Conservation (phyloP, 1,140 invertebrate species). For the Calosoma granatense region DNA sequence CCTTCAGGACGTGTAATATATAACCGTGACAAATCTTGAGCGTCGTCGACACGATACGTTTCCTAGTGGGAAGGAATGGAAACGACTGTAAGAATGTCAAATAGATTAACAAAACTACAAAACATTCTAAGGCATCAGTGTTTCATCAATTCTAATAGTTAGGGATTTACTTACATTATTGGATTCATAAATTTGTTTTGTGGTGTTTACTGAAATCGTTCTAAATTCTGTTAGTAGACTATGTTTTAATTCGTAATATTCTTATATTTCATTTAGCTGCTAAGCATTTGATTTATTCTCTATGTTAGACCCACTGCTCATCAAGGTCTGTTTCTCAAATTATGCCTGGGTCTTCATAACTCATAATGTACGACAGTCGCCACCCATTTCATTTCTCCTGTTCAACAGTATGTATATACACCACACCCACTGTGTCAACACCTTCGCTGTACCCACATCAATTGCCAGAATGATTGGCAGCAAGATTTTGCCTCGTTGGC, state of each 20-base stretch:
- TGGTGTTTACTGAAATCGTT: too few species aligned
- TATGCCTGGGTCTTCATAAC: not conserved
- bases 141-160: not conserved
- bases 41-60: too few species aligned
- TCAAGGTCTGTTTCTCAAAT: not conserved
- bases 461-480: too few species aligned
- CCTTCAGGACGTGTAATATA: not conserved
- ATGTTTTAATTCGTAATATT: too few species aligned
- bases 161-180: too few species aligned
- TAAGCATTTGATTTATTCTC: not conserved
- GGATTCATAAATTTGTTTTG: too few species aligned
- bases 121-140: not conserved
- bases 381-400: not conserved
- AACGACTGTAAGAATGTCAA: not conserved
- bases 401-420: not conserved
- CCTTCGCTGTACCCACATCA: not conserved
- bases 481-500: too few species aligned
- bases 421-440: not conserved
- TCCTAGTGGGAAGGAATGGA: not conserved
- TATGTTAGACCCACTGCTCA: not conserved
- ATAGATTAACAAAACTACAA: not conserved
- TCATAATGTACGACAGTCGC: not conserved
- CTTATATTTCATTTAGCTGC: too few species aligned
- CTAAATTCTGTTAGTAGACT: too few species aligned
- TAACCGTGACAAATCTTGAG: not conserved